Base-by-base conservation (phyloP, 2,888 invertebrate genomes). In the Yponomeuta malinellus region DNA sequence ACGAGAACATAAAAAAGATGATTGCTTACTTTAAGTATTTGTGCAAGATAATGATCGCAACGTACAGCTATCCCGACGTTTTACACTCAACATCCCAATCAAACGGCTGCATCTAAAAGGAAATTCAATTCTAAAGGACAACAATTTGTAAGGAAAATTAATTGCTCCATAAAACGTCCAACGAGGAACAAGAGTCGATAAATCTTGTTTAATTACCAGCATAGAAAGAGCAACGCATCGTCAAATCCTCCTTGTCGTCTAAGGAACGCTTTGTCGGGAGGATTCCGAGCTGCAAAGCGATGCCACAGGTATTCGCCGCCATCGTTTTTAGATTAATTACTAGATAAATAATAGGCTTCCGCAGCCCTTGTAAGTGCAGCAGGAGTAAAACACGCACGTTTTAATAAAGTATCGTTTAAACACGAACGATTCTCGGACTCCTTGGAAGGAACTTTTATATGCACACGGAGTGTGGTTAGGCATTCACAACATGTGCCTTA, bases 391-490 rank as follows among this genome's bases (percentile, higher is more conserved):
- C 64, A 23, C 64, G 10, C 23, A 59, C 15, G 52, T 59, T 59
- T 59, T 12, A 59, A 59, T 59, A 59, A 59, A 15, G 15, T 59
- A 59, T 59, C 52, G 52, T 15, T 59, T 59, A 59, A 15, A 59
- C 4, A 59, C 52, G 31, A n/a, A 29, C 31, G 2, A 10, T 23
- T 64, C 64, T 10, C n/a, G 64, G 29, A 64, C 10, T 23, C 8
- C 64, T 10, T 64, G 64, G 29, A 64, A 23, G 29, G 65, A 29
- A 12, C 10, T 31, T 65, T 4, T 75, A 76, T 77, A 75, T 75
- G 71, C 75, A 79, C 79, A 78, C 77, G 79, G 78, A 77, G 75
- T 72, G 71, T 72, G 71, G 71, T 68, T 37, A n/a, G 48, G 64
- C 29, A 15, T 63, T 52, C 31, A 48, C 1, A 31, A 52, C 2